Evolutionary conservation across 2,888 invertebrate species (phyloP).

Genomic region (Ennomos fuscantarius): DNA sequence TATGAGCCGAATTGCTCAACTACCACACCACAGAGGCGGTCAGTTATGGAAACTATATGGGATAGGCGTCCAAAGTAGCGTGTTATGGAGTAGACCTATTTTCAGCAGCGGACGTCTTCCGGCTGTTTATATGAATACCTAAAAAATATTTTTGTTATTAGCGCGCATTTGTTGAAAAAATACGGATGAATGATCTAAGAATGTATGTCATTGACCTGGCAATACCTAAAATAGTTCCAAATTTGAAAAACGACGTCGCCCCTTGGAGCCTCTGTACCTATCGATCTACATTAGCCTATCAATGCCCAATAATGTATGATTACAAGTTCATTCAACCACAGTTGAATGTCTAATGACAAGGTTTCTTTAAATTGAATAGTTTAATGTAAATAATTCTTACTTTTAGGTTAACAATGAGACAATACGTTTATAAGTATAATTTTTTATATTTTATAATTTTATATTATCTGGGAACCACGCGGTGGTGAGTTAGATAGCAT

Average conservation of each 20-base stretch:
- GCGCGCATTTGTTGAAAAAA: slow-evolving; percentile 16
- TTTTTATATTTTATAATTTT: too few species aligned
- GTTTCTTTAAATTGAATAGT: slow-evolving; percentile 26
- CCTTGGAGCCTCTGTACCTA: slow-evolving; percentile 10
- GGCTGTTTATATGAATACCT: neutral
- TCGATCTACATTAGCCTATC: slow-evolving; percentile 24
- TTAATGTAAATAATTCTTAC: neutral
- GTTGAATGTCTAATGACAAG: slow-evolving; percentile 21
- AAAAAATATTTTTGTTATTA: slow-evolving; percentile 18
- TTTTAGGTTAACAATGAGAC: too few species aligned
- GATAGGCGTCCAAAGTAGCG: too few species aligned
- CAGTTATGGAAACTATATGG: too few species aligned
- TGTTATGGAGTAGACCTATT: too few species aligned
- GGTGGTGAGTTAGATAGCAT: too few species aligned
- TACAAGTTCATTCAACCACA: slow-evolving; percentile 32
- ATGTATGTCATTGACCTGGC: slow-evolving; percentile 27
- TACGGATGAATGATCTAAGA: slow-evolving; percentile 25
- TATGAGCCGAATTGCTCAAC: too few species aligned
- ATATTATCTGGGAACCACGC: too few species aligned
- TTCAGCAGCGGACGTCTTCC: too few species aligned
- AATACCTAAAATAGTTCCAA: slow-evolving; percentile 16
- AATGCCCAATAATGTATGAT: slow-evolving; percentile 35
- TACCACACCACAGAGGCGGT: too few species aligned
- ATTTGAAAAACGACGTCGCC: slow-evolving; percentile 12
- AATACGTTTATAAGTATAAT: too few species aligned